Base-by-base conservation (phyloP, 1,140 invertebrate species). In the Sesamia nonagrioides region DNA sequence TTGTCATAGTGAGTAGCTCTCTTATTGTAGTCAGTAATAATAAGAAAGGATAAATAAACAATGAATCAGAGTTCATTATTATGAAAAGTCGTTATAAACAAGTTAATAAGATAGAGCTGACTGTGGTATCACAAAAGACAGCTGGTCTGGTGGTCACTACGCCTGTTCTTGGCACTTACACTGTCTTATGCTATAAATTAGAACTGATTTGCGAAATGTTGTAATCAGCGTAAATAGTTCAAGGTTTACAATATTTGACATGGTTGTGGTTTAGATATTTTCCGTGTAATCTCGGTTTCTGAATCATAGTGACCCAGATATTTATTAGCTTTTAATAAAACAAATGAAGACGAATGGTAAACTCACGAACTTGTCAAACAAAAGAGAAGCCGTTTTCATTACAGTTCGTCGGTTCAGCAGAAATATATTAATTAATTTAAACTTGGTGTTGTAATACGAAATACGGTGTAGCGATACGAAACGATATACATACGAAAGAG, bases 151-250 rank as follows among this genome's bases (percentile, higher is more conserved):
- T 58, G 58, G 52, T 56, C 13, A 45, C 71, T 18, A 37, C 17
- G 35, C 33, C 42, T 45, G n/a, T 42, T 73, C 71, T 73, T 73
- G 71, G 71, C 71, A 73, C 71, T 58, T 73, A 73, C 52, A 58
- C 33, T 17, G 50, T 42, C 71, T 42, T 42, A 40, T 35, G 35
- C 71, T 35, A 73, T 73, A 58, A 73, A 73, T 73, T 73, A 56
- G 18, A 42, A 56, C 35, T 27, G 50, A 73, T 73, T 73, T 58
- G 71, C 71, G 52, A 73, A 73, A 73, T 73, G 50, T 73, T 58
- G 54, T 42, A 58, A 73, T 73, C 71, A 58, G 21, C 71, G 35
- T 73, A 58, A 45, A 73, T 73, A 73, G 71, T 73, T 73, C 71
- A 73, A 73, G 71, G 71, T 56, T 40, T 15, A 35, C 48, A 17